Base-by-base conservation (phyloP, 2,888 invertebrate species). In the Zele albiditarsus region DNA sequence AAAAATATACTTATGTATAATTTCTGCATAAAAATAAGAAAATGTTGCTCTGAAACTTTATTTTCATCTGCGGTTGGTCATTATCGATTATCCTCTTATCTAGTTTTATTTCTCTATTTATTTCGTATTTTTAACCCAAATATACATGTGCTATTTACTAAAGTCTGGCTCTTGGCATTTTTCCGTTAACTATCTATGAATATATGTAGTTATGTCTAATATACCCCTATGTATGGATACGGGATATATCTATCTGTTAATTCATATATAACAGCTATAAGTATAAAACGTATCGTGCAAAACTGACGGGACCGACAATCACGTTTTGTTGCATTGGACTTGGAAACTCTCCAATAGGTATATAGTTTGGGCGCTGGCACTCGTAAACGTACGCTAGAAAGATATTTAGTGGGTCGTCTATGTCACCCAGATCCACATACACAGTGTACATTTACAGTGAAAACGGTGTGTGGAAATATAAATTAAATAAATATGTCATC, bases 401-500 rank as follows among this genome's bases (percentile, higher is more conserved):
- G 81, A 82, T 82, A 83, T 81, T 82, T 80, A 82, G 81, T 80
- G 78, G 77, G 76, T 65, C 77, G 76, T 77, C 77, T 82, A 84
- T 83, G 82, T 83, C 82, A 81, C 79, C n/a, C n/a, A n/a, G 46
- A 46, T 46, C n/a, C 46, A 46, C 46, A n/a, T 46, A 80, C 79
- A 73, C 69, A 63, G 71, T 60, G 71, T 68, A 73, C 68, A 46
- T 68, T 62, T 62, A 28, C 53, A 71, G 71, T 57, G 70, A 66
- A 68, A 72, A 38, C 46, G 72, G 33, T 62, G 46, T 66, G 70
- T 69, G 72, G 73, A 72, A 76, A 79, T 80, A 86, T 84, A 85
- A 86, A 86, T 86, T 84, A 85, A 83, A 84, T 85, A 81, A 84
- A 82, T 83, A 83, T 83, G 84, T 84, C 84, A 82, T 78, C 79